Percentiles rank a stretch among this genome's conserved stretches.
phyloP scores from a whole-genome alignment of 2,113 vertebrate species.

The Sigmodon hispidus region DNA sequence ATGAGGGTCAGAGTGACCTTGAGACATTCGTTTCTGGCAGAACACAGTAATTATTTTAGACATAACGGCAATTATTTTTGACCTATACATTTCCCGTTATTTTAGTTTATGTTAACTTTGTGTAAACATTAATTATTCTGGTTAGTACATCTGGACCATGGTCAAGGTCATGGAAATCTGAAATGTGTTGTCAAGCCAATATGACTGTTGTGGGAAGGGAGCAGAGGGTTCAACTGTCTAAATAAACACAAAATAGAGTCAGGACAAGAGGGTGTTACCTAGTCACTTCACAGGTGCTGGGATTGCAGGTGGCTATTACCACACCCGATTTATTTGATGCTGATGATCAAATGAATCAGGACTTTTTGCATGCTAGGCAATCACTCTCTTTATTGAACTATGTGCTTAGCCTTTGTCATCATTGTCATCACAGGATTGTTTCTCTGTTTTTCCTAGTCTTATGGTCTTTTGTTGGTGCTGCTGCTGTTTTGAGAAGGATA shows the following conservation, averaged over 20 bases:
- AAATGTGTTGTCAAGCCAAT: background rate
- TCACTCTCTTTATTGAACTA: background rate
- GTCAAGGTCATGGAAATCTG: background rate
- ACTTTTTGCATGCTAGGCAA: background rate
- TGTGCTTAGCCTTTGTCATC: background rate
- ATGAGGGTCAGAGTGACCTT: background rate
- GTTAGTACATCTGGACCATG: background rate
- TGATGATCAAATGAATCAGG: background rate
- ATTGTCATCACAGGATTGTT: background rate
- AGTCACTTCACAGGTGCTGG: background rate
- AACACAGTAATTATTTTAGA: background rate
- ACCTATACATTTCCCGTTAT: background rate
- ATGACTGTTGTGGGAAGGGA: background rate
- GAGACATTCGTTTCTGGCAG: background rate
- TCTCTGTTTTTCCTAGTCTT: background rate
- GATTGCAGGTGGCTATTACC: background rate
- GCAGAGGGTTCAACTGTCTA: background rate
- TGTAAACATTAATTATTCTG: background rate
- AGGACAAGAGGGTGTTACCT: background rate
- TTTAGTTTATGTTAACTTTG: constrained; percentile 2
- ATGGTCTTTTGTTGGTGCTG: background rate
- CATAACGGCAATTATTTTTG: background rate
- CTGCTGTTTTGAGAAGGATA: background rate
- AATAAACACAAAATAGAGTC: background rate
- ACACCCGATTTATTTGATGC: background rate